A percentile compares a stretch with the other conserved stretches of the same genome.
phyloP scores from a whole-genome alignment of 2,888 invertebrate genomes.

The Cetonia aurata region DNA sequence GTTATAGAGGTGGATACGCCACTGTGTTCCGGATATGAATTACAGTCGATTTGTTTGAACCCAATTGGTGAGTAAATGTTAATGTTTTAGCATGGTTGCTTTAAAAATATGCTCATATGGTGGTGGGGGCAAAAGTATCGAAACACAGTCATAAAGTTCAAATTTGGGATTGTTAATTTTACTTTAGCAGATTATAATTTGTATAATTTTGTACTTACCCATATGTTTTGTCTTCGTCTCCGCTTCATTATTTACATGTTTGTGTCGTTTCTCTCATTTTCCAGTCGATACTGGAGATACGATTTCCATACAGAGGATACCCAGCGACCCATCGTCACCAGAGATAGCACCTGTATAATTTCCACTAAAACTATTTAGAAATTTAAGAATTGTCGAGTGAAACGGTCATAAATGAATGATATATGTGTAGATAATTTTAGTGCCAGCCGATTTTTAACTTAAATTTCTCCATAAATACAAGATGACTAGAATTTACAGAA shows the following conservation, averaged over 20 bases:
- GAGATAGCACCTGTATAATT: slow-evolving; percentile 30
- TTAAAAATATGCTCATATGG: too few relatives aligned
- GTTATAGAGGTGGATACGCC: slow-evolving; percentile 89
- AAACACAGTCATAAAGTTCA: too few relatives aligned
- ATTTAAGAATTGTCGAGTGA: neutral
- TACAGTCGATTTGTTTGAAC: slow-evolving; percentile 60
- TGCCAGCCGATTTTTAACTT: neutral
- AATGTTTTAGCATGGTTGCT: too few relatives aligned
- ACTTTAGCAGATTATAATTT: too few relatives aligned
- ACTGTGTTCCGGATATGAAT: slow-evolving; percentile 82
- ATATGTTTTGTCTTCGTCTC: too few relatives aligned
- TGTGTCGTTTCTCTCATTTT: slow-evolving; percentile 42
- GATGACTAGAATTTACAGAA: too few relatives aligned
- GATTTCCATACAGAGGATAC: slow-evolving; percentile 49
- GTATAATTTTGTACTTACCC: too few relatives aligned
- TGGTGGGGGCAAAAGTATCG: too few relatives aligned
- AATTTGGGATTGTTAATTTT: too few relatives aligned
- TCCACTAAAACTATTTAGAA: too few relatives aligned
- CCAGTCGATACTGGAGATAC: slow-evolving; percentile 45
- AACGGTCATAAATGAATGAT: neutral
- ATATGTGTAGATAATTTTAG: neutral
- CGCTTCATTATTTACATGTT: slow-evolving; percentile 3
- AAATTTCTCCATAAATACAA: neutral
- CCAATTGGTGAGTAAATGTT: slow-evolving; percentile 46
- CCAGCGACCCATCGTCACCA: slow-evolving; percentile 46